These are phyloP conservation scores for Xestia xanthographa DNA, from an alignment of 2,888 invertebrate genomes.

Conservation along the genomic window DNA sequence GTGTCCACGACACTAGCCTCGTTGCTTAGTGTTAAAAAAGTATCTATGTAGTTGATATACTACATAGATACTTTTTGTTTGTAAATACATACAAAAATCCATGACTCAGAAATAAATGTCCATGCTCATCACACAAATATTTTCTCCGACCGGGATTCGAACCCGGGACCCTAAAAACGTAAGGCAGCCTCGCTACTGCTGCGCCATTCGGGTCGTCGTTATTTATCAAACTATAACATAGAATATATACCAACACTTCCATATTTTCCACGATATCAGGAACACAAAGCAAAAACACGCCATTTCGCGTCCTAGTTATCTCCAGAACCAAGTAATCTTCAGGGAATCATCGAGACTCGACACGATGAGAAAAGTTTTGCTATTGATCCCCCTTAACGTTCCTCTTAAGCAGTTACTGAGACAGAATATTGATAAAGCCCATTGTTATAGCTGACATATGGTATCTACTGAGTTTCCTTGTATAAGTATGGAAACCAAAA, in stretches of 20 bases:
- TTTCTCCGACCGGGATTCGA: too few relatives aligned
- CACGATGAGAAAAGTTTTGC: conserved; percentile 57
- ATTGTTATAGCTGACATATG: conserved; percentile 30
- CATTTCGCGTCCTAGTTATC: conserved; percentile 18
- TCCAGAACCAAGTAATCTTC: conserved; percentile 48
- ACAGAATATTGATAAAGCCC: conserved; percentile 54
- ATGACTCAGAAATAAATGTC: too few relatives aligned
- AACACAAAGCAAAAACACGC: conserved; percentile 15
- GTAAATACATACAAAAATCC: too few relatives aligned
- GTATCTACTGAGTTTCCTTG: neutral
- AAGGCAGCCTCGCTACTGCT: too few relatives aligned
- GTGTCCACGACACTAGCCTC: too few relatives aligned
- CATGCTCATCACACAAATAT: too few relatives aligned
- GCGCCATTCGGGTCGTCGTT: too few relatives aligned
- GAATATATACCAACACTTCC: neutral
- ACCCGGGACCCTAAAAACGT: too few relatives aligned
- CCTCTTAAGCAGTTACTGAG: conserved; percentile 51
- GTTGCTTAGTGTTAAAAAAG: too few relatives aligned
- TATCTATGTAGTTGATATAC: too few relatives aligned
- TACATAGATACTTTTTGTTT: too few relatives aligned
- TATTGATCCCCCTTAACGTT: conserved; percentile 48
- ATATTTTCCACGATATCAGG: neutral
- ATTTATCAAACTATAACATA: neutral
- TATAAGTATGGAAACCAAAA: neutral
- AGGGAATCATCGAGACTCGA: conserved; percentile 45